These are phyloP conservation scores for Cliona cf. orientalis DNA, from an alignment of 37 sponge, comb jelly and placozoan genomes.

Conservation along the genomic window DNA sequence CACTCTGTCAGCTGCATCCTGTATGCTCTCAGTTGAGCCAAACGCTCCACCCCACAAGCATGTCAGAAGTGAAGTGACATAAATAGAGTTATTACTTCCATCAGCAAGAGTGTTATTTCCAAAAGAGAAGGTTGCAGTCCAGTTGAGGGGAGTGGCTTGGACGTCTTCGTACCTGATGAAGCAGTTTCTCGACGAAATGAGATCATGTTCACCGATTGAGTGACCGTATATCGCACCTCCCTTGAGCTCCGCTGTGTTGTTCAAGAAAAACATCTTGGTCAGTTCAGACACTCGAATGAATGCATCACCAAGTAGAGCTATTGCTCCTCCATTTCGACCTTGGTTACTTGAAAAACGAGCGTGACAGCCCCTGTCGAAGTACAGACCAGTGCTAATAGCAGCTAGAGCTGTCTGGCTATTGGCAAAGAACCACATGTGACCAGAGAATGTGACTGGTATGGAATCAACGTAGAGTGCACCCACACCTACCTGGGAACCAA, in stretches of 20 bases:
- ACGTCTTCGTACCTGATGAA: constrained; percentile 52
- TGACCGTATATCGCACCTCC: constrained; percentile 74
- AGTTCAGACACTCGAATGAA: constrained; percentile 23
- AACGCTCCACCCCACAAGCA: constrained; percentile 51
- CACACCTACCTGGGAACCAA: constrained; percentile 18
- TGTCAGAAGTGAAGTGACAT: constrained; percentile 62
- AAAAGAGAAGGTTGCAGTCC: constrained; percentile 54
- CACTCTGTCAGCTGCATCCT: too few relatives aligned
- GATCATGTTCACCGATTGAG: constrained; percentile 48
- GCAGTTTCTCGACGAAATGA: constrained; percentile 71
- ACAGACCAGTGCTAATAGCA: constrained; percentile 9
- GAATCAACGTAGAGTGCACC: constrained; percentile 60
- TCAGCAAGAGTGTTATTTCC: constrained; percentile 33
- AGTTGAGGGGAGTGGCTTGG: constrained; percentile 12
- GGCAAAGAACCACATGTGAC: background rate
- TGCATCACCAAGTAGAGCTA: constrained; percentile 57
- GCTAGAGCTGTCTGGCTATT: constrained; percentile 59
- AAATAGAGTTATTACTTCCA: constrained; percentile 46
- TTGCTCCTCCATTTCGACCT: constrained; percentile 66
- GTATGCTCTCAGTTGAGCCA: constrained; percentile 1
- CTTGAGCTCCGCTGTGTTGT: constrained; percentile 48
- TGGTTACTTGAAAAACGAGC: constrained; percentile 32
- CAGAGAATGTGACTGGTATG: constrained; percentile 34
- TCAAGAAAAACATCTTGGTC: constrained; percentile 12
- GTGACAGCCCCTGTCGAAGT: background rate